A percentile compares a stretch with the other conserved stretches of the same genome.
phyloP scores from a whole-genome alignment of 2,888 invertebrate species.

The Torymus tubicola region DNA sequence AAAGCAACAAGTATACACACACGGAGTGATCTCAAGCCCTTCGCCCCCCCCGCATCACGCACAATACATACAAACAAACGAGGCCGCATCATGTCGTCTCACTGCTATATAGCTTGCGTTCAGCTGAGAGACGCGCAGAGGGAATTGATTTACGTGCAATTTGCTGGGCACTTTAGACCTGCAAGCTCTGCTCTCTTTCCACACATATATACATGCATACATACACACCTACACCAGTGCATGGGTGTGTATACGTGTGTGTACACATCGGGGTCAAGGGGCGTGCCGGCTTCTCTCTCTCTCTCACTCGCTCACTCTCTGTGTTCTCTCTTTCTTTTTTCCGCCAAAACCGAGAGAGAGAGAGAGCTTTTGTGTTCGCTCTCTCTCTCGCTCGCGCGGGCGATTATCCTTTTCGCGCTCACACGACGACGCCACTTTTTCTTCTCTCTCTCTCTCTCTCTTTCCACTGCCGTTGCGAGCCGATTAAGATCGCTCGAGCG shows the following conservation, averaged over 20 bases:
- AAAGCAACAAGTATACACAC: no score
- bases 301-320: neutral
- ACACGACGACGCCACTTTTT: no score
- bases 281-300: slow-evolving; percentile 57
- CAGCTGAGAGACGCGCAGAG: no score
- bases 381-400: neutral
- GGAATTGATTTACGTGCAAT: slow-evolving; percentile 58
- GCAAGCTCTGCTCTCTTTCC: slow-evolving; percentile 53
- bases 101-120: neutral
- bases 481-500: slow-evolving; percentile 1
- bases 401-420: slow-evolving; percentile 18
- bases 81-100: no score
- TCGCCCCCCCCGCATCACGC: no score
- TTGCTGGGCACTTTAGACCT: slow-evolving; percentile 64
- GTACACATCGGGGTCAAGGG: slow-evolving; percentile 68
- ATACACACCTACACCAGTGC: neutral
- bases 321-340: neutral
- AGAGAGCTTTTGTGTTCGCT: slow-evolving; percentile 4
- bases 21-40: no score
- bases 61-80: no score
- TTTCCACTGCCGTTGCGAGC: neutral
- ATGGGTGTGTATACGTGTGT: no score
- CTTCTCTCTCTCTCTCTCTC: neutral
- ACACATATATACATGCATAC: neutral
- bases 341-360: neutral